Evolutionary conservation across 2,113 vertebrate species (phyloP).

Genomic region (Megaceryle torquata): DNA sequence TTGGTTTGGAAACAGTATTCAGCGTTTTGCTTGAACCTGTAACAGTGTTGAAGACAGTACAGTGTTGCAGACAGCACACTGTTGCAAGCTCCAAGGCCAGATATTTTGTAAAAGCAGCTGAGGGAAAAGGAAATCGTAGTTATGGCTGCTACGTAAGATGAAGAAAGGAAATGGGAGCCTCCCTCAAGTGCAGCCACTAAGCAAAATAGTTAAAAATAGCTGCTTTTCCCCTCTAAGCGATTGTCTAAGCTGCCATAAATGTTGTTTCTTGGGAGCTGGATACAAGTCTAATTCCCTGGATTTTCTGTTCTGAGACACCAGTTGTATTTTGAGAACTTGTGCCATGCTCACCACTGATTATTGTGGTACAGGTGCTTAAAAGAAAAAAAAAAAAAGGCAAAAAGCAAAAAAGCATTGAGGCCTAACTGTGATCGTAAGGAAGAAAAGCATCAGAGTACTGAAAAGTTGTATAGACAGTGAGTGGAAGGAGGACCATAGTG

Average conservation of each 20-base stretch:
- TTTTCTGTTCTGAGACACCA: neutral
- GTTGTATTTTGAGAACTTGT: neutral
- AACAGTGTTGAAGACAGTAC: neutral
- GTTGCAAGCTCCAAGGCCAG: neutral
- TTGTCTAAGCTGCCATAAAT: conserved; percentile 26
- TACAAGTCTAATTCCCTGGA: neutral
- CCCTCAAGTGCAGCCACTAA: conserved; percentile 35
- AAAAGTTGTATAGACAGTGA: neutral
- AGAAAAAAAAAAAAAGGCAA: neutral
- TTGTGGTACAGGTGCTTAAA: neutral
- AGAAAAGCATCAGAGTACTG: neutral
- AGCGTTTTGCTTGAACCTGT: neutral
- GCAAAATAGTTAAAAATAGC: conserved; percentile 55
- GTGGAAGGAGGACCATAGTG: neutral
- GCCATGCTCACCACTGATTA: rapidly evolving
- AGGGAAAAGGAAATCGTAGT: conserved; percentile 40
- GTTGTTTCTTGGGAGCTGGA: neutral
- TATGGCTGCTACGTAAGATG: neutral
- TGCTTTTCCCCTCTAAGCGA: conserved; percentile 7
- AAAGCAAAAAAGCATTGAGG: neutral
- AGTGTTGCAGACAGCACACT: neutral
- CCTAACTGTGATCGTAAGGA: neutral
- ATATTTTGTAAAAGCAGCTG: neutral
- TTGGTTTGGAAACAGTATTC: neutral
- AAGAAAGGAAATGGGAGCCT: conserved; percentile 64